Percentiles rank a stretch among this genome's conserved stretches.
phyloP scores from a whole-genome alignment of 2,888 invertebrate species.

The Geotrupes spiniger region DNA sequence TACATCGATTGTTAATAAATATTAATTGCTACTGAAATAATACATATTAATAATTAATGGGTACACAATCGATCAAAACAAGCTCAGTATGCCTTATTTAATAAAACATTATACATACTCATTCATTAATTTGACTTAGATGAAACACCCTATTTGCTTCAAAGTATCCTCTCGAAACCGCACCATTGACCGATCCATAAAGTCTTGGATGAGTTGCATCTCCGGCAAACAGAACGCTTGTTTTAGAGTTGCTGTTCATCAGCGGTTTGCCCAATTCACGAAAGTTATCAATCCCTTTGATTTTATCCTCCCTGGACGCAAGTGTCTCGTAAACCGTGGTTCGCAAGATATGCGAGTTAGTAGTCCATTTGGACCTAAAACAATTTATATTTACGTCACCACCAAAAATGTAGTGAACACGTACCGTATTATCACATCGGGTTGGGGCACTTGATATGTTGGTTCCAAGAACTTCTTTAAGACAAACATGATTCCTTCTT shows the following conservation, averaged over 20 bases:
- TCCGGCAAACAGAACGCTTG: constrained; percentile 55
- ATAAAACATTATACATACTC: too few species aligned
- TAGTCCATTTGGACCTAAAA: constrained; percentile 67
- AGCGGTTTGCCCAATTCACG: constrained; percentile 44
- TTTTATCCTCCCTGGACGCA: constrained; percentile 16
- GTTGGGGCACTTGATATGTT: constrained; percentile 51
- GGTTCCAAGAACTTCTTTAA: constrained; percentile 55
- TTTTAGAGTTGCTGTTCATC: constrained; percentile 50
- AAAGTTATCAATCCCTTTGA: constrained; percentile 4
- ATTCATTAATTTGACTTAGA: too few species aligned
- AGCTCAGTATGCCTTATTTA: too few species aligned
- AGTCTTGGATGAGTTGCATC: constrained; percentile 51
- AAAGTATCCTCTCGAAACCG: constrained; percentile 48
- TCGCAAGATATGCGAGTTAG: constrained; percentile 58
- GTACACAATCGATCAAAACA: too few species aligned
- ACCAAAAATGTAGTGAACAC: too few species aligned
- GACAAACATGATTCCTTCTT: constrained; percentile 51
- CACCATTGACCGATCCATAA: constrained; percentile 53
- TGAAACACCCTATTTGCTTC: too few species aligned
- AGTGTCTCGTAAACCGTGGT: constrained; percentile 28
- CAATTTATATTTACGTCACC: too few species aligned
- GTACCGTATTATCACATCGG: constrained; percentile 34
- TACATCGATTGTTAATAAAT: too few species aligned
- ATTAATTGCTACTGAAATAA: too few species aligned
- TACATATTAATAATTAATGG: too few species aligned